phyloP scores from a whole-genome alignment of 2,888 invertebrate species.

The Melipona bicolor region DNA sequence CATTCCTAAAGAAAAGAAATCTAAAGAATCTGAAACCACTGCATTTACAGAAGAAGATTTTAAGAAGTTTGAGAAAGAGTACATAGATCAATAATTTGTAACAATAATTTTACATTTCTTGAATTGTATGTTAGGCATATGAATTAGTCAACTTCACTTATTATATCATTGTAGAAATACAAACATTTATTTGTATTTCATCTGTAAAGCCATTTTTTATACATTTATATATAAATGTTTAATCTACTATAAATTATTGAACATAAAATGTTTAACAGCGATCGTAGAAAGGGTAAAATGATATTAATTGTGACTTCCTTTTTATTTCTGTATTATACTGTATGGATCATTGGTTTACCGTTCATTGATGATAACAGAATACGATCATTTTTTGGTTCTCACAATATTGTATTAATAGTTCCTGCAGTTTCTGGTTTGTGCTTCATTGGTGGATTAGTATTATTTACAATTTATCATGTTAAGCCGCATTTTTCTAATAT shows the following conservation, averaged over 20 bases:
- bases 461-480: conserved; percentile 87
- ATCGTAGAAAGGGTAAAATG: conserved; percentile 87
- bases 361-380: conserved; percentile 88
- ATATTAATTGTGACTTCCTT: conserved; percentile 85
- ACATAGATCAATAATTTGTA: conserved; percentile 72
- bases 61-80: conserved; percentile 88
- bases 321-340: conserved; percentile 86
- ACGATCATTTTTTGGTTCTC: conserved; percentile 80
- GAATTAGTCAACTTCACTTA: conserved; percentile 1
- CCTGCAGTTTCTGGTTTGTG: conserved; percentile 87
- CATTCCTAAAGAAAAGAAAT: conserved; percentile 83
- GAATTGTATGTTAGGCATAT: background rate
- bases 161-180: background rate
- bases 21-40: conserved; percentile 85
- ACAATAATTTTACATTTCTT: background rate
- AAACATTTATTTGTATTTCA: conserved; percentile 8
- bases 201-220: background rate
- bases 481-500: conserved; percentile 63
- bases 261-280: conserved; percentile 79
- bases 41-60: conserved; percentile 90
- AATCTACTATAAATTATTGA: background rate
- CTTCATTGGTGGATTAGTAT: conserved; percentile 88
- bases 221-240: conserved; percentile 9
- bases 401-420: conserved; percentile 85
- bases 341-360: conserved; percentile 89